These are phyloP conservation scores for Latrodectus hesperus DNA, from an alignment of 2,888 invertebrate species.

Conservation along the genomic window DNA sequence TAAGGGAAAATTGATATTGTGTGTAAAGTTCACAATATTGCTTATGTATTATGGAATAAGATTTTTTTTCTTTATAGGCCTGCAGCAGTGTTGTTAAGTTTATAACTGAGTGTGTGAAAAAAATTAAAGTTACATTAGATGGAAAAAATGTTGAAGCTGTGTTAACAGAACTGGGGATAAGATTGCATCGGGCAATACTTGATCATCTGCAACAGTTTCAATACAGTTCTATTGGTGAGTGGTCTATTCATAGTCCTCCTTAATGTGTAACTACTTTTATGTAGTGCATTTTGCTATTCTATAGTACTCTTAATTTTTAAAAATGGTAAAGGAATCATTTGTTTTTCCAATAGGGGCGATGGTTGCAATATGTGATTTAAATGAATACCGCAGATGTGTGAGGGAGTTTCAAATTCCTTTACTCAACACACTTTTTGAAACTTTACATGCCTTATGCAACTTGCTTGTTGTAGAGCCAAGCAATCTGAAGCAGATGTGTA, in stretches of 20 bases:
- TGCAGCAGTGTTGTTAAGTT: slow-evolving; percentile 89
- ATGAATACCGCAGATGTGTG: slow-evolving; percentile 94
- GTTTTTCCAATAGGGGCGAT: slow-evolving; percentile 84
- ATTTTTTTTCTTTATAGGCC: slow-evolving; percentile 79
- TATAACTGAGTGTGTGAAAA: slow-evolving; percentile 84
- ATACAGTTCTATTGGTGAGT: slow-evolving; percentile 90
- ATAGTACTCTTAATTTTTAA: too few relatives aligned
- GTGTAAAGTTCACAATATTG: too few relatives aligned
- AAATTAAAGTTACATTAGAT: slow-evolving; percentile 88
- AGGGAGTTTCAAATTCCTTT: slow-evolving; percentile 85
- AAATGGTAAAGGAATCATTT: not conserved
- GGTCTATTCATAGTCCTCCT: not conserved
- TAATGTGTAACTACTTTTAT: too few relatives aligned
- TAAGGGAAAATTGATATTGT: not conserved
- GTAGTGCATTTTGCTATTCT: too few relatives aligned
- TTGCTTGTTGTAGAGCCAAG: slow-evolving; percentile 95
- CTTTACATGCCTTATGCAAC: slow-evolving; percentile 95
- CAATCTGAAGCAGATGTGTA: slow-evolving; percentile 95
- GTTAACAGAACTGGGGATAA: slow-evolving; percentile 89
- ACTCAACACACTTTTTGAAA: slow-evolving; percentile 93
- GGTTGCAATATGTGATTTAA: slow-evolving; percentile 98
- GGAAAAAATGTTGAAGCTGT: slow-evolving; percentile 93
- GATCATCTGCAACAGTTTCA: slow-evolving; percentile 96
- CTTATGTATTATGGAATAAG: not conserved
- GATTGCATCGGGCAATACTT: slow-evolving; percentile 94